These are phyloP conservation scores for Corythornis vintsioides DNA, from an alignment of 2,113 vertebrate species.

Conservation along the genomic window DNA sequence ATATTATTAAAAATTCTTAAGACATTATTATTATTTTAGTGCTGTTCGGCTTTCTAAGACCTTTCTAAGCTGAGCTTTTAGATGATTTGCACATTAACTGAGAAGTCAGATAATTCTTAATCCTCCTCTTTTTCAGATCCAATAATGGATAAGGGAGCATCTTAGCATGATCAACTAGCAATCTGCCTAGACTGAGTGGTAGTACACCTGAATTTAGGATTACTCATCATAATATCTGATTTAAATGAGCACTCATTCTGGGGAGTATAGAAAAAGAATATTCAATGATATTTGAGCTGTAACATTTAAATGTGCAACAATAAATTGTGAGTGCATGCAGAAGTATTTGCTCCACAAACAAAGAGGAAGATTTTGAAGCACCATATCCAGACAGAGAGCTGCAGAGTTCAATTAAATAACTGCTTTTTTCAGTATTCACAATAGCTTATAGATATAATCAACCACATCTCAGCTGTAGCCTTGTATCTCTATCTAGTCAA, in stretches of 20 bases:
- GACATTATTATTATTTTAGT: slow-evolving; percentile 73
- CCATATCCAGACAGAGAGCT: neutral
- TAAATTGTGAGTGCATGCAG: neutral
- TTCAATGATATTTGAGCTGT: slow-evolving; percentile 16
- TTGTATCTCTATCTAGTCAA: neutral
- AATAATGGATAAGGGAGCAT: slow-evolving; percentile 91
- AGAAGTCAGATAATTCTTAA: slow-evolving; percentile 95
- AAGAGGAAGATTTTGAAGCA: slow-evolving; percentile 13
- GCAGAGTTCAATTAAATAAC: neutral
- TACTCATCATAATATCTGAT: slow-evolving; percentile 76
- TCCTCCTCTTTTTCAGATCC: slow-evolving; percentile 92
- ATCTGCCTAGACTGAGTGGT: slow-evolving; percentile 87
- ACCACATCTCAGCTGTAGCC: neutral
- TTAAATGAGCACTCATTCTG: slow-evolving; percentile 62
- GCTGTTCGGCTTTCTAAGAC: slow-evolving; percentile 67
- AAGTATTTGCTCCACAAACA: slow-evolving; percentile 19
- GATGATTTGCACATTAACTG: slow-evolving; percentile 95
- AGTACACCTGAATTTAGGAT: slow-evolving; percentile 84
- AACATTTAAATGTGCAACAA: slow-evolving; percentile 11
- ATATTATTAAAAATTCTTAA: slow-evolving; percentile 63
- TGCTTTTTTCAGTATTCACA: neutral
- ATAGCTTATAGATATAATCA: neutral
- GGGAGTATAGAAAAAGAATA: slow-evolving; percentile 35
- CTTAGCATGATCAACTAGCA: slow-evolving; percentile 90
- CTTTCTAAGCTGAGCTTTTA: slow-evolving; percentile 77